Conservation (phyloP, 2,113 vertebrate genomes). For the Ceyx melanurus region DNA sequence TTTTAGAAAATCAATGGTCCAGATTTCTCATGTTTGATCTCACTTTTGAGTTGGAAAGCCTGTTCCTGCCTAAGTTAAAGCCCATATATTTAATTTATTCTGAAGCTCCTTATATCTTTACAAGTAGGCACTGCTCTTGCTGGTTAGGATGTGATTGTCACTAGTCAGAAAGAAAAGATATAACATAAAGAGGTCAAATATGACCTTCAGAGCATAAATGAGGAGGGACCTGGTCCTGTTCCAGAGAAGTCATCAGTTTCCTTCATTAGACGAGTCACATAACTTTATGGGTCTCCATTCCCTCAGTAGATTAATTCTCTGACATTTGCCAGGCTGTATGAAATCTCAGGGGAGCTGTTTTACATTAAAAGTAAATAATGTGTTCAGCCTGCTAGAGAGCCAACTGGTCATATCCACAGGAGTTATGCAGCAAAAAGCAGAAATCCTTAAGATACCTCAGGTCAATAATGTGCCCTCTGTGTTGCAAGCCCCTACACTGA, state of each 20-base stretch:
- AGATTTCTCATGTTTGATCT: conserved; percentile 24
- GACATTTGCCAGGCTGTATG: background rate
- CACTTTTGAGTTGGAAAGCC: background rate
- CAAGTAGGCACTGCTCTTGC: background rate
- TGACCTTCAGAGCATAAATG: background rate
- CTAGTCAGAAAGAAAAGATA: background rate
- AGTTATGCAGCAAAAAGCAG: background rate
- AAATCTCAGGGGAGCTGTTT: background rate
- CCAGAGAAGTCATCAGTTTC: background rate
- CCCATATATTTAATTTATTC: background rate
- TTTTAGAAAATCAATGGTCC: conserved; percentile 24
- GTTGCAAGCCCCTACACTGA: background rate
- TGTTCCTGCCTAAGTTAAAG: background rate
- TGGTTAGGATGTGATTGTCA: background rate
- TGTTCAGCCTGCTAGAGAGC: background rate
- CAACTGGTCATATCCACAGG: background rate
- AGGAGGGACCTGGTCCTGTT: background rate
- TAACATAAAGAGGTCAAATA: background rate
- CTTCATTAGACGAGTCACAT: background rate
- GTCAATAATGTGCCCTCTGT: background rate
- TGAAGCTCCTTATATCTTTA: background rate
- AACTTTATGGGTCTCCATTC: conserved; percentile 17
- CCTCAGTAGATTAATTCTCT: conserved; percentile 17
- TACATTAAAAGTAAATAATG: background rate
- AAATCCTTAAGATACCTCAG: background rate